These are phyloP conservation scores for Petrolisthes cinctipes DNA, from an alignment of 2,888 invertebrate genomes.

Conservation along the genomic window DNA sequence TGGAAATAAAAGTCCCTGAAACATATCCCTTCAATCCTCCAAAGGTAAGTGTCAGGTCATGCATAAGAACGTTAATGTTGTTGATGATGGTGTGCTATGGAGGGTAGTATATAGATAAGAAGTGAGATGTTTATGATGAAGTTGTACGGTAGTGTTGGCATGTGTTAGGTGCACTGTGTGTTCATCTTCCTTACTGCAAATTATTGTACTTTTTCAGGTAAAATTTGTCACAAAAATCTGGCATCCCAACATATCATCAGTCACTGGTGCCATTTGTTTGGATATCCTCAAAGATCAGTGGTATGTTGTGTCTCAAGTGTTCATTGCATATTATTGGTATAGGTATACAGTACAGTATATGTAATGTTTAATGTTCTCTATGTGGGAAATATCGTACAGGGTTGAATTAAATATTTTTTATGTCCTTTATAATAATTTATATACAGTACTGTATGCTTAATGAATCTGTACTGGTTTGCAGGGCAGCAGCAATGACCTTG, in stretches of 20 bases:
- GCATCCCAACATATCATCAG: constrained; percentile 99
- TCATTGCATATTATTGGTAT: too few species aligned
- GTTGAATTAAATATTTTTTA: too few species aligned
- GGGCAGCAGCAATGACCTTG: constrained; percentile 98
- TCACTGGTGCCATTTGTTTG: constrained; percentile 97
- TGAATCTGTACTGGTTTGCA: constrained; percentile 21
- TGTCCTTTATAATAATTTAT: not conserved
- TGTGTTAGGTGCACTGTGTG: not conserved
- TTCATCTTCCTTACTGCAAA: not conserved
- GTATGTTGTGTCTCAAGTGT: constrained; percentile 33
- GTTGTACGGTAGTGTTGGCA: too few species aligned
- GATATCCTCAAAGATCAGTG: constrained; percentile 98
- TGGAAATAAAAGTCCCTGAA: constrained; percentile 98
- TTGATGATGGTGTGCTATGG: too few species aligned
- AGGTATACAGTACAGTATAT: too few species aligned
- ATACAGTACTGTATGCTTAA: not conserved
- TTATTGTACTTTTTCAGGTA: constrained; percentile 48
- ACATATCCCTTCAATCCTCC: constrained; percentile 99
- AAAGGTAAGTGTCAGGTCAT: constrained; percentile 84
- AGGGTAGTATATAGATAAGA: too few species aligned
- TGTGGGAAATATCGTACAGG: too few species aligned
- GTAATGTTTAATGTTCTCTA: too few species aligned
- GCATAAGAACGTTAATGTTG: constrained; percentile 10
- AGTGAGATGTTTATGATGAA: too few species aligned
- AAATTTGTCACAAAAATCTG: constrained; percentile 96